Evolutionary conservation across 30 jellyfish, hydroid and myxozoan genomes (phyloP).

Genomic region (Chironex yamaguchii): DNA sequence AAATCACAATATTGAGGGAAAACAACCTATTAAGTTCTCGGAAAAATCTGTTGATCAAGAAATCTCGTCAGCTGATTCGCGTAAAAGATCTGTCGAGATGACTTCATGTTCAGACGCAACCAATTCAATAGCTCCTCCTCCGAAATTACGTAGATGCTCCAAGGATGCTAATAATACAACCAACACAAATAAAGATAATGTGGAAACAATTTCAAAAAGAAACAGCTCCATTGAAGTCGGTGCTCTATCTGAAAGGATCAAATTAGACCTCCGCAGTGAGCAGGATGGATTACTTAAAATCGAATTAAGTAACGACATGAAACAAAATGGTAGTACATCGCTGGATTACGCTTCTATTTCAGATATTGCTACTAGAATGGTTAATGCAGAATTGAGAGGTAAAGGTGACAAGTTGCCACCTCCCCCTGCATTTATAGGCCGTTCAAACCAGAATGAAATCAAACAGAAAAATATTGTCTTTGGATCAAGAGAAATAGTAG

Average conservation of each 20-base stretch:
- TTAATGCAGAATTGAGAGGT: neutral
- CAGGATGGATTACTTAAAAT: neutral
- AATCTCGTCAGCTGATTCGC: too few species aligned
- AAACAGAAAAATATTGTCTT: neutral
- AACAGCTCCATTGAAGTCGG: neutral
- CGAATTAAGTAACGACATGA: neutral
- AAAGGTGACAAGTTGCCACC: neutral
- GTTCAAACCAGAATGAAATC: neutral
- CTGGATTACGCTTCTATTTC: neutral
- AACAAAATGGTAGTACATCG: neutral
- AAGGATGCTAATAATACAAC: neutral
- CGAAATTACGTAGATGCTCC: slow-evolving; percentile 12
- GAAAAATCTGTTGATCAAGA: too few species aligned
- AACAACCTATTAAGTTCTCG: too few species aligned
- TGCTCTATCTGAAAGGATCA: neutral
- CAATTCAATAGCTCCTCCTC: too few species aligned
- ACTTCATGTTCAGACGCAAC: too few species aligned
- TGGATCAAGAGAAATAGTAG: neutral
- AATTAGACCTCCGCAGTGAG: neutral
- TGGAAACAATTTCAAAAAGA: neutral
- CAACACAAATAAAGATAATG: neutral
- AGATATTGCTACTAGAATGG: neutral
- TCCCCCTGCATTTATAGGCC: neutral
- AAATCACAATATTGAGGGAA: too few species aligned
- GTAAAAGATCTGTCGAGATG: too few species aligned